A percentile compares a stretch with the other conserved stretches of the same genome.
phyloP scores from a whole-genome alignment of 2,113 vertebrate species.

The Ornithorhynchus anatinus region DNA sequence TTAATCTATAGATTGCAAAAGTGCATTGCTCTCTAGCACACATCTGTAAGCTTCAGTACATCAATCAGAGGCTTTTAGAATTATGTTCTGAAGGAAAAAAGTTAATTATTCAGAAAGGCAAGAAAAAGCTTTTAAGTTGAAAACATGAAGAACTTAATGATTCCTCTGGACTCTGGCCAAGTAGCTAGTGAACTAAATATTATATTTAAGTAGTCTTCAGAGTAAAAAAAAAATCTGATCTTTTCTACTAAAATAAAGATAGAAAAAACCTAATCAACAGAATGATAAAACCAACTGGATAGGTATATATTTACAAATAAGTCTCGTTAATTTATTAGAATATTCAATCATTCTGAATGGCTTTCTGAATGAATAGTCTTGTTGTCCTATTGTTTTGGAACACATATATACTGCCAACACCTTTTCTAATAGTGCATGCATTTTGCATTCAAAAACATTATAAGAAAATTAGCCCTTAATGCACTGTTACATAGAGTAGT shows the following conservation, averaged over 20 bases:
- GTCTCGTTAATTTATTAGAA: too few relatives aligned
- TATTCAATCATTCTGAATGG: too few relatives aligned
- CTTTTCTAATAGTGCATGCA: not conserved
- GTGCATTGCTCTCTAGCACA: not conserved
- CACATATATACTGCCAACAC: not conserved
- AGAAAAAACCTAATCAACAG: not conserved
- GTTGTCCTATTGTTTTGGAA: not conserved
- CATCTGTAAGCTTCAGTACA: not conserved
- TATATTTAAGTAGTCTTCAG: not conserved
- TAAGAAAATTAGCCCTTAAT: too few relatives aligned
- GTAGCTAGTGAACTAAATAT: not conserved
- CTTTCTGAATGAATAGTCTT: not conserved
- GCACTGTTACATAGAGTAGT: too few relatives aligned
- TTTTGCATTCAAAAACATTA: too few relatives aligned
- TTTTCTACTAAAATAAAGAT: not conserved
- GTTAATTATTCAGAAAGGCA: slow-evolving; percentile 8
- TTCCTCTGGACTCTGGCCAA: not conserved
- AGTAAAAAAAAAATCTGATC: not conserved
- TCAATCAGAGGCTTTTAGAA: not conserved
- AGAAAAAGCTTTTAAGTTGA: not conserved
- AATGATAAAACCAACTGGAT: not conserved
- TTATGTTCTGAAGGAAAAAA: not conserved
- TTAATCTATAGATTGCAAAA: not conserved
- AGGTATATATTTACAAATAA: not conserved
- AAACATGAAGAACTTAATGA: slow-evolving; percentile 6